Percentiles rank a stretch among this genome's conserved stretches.
Conservation (phyloP, 2,797 vertebrate genomes). For the Darevskia mixta region DNA sequence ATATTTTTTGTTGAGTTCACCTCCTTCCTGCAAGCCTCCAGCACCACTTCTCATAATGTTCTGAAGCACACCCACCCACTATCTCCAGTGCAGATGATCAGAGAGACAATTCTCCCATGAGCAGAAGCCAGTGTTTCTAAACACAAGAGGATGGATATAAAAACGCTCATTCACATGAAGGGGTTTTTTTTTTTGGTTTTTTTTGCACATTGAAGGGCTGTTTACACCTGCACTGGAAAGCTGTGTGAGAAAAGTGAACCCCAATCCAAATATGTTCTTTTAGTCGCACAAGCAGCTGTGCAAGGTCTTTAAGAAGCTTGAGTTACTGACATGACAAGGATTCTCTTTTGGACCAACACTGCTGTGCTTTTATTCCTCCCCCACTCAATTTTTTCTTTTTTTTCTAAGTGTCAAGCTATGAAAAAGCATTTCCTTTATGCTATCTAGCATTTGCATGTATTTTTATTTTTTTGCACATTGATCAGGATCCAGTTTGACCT, state of each 20-base stretch:
- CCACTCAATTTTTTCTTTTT: not conserved
- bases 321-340: not conserved
- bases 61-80: not conserved
- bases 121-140: not conserved
- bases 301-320: not conserved
- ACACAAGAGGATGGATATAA: not conserved
- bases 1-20: too few relatives aligned
- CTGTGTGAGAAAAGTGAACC: not conserved
- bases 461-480: not conserved
- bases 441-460: not conserved
- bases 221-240: not conserved
- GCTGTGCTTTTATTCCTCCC: not conserved
- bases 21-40: not conserved
- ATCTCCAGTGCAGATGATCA: not conserved
- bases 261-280: not conserved
- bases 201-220: not conserved
- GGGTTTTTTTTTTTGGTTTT: not conserved
- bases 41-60: not conserved
- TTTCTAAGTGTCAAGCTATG: not conserved
- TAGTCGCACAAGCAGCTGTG: not conserved
- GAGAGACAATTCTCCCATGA: not conserved
- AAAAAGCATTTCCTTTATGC: not conserved
- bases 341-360: not conserved
- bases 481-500: not conserved
- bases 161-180: not conserved